Evolutionary conservation across 2,888 invertebrate species (phyloP).

Genomic region (Adineta ricciae): DNA sequence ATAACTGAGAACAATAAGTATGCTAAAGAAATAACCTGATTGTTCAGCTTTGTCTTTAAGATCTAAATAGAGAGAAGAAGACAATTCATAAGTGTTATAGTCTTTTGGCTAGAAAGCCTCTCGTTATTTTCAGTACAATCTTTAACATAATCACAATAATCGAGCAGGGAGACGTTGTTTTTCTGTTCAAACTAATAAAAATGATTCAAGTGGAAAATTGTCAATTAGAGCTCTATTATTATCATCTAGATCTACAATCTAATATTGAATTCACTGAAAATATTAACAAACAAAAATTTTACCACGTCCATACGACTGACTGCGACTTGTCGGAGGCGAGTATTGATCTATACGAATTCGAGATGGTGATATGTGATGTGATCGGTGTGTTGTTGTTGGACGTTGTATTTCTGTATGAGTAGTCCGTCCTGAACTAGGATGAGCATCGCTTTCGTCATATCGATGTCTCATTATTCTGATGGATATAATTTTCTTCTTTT

Average conservation of each 20-base stretch:
- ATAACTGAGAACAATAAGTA: conserved; percentile 9
- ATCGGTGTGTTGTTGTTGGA: not conserved
- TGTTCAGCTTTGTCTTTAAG: not conserved
- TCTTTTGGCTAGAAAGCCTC: not conserved
- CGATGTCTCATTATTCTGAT: not conserved
- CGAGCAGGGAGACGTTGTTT: not conserved
- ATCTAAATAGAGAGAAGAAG: not conserved
- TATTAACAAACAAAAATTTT: not conserved
- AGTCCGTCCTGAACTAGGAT: not conserved
- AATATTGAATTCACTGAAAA: not conserved
- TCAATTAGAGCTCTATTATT: not conserved
- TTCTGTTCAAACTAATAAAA: not conserved
- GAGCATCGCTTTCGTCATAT: not conserved
- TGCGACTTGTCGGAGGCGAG: not conserved
- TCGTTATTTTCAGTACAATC: not conserved
- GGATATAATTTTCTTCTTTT: not conserved
- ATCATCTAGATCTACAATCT: not conserved
- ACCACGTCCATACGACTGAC: not conserved
- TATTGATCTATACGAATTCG: not conserved
- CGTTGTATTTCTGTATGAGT: not conserved
- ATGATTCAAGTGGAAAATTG: not conserved
- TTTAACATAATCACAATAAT: not conserved
- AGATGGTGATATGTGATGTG: not conserved
- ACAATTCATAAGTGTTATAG: not conserved
- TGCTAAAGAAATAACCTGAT: not conserved